Evolutionary conservation across 2,113 vertebrate genomes (phyloP).

Genomic region (Zapornia atra): DNA sequence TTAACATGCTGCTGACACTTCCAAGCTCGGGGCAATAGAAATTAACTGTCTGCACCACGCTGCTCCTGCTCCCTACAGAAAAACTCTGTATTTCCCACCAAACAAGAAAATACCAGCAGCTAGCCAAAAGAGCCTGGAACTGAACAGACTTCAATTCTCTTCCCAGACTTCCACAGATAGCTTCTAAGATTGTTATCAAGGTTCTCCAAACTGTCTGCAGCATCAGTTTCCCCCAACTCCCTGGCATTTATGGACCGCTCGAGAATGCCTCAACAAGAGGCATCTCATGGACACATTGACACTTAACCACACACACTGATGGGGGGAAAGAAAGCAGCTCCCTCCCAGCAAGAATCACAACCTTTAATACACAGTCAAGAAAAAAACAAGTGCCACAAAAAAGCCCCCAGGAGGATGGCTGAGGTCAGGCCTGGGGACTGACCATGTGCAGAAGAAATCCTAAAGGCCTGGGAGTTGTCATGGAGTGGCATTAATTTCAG

Average conservation of each 20-base stretch:
- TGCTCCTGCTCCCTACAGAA: neutral
- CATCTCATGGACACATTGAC: no score
- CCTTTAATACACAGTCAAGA: neutral
- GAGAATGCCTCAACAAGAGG: neutral
- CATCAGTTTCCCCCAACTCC: neutral
- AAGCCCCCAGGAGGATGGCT: neutral
- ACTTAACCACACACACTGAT: neutral
- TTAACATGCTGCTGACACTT: slow-evolving; percentile 1
- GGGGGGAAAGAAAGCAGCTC: neutral
- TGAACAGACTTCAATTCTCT: neutral
- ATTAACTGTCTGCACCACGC: neutral
- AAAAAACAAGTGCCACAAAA: neutral
- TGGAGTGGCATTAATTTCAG: neutral
- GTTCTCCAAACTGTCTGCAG: neutral
- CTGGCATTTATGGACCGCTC: neutral
- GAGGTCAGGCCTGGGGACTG: neutral
- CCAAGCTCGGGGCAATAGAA: neutral
- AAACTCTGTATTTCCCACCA: neutral
- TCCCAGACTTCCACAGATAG: neutral
- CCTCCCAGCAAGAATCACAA: neutral
- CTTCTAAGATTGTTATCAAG: neutral
- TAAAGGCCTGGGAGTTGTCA: neutral
- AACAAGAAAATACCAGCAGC: neutral
- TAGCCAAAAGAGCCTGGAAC: neutral
- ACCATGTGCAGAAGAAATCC: neutral